A percentile compares a stretch with the other conserved stretches of the same genome.
phyloP scores from a whole-genome alignment of 2,113 vertebrate species.

The Lynx canadensis region DNA sequence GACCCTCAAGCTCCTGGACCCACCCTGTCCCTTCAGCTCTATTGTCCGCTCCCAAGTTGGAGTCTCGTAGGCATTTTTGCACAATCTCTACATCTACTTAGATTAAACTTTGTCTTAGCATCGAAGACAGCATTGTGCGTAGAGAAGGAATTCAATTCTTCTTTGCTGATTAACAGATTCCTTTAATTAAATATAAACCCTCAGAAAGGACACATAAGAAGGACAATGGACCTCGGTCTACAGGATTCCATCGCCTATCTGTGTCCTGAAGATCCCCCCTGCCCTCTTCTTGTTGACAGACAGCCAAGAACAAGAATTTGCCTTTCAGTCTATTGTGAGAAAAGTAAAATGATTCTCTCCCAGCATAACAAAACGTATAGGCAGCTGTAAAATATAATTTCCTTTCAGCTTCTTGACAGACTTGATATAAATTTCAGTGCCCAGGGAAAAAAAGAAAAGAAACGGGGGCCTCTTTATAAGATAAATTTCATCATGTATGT shows the following conservation, averaged over 20 bases:
- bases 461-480: conserved; percentile 48
- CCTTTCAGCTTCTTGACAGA: conserved; percentile 79
- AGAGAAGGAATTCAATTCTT: neutral
- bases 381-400: conserved; percentile 80
- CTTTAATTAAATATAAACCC: conserved; percentile 45
- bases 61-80: neutral
- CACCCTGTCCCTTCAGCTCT: neutral
- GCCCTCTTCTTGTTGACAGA: conserved; percentile 11
- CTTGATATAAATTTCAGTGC: conserved; percentile 77
- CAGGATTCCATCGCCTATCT: neutral
- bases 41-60: neutral
- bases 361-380: conserved; percentile 74
- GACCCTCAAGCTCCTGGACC: neutral
- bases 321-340: conserved; percentile 55
- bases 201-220: neutral
- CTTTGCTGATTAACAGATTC: neutral
- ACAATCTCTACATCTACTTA: neutral
- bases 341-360: conserved; percentile 69
- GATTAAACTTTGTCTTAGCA: neutral
- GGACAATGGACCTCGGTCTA: neutral
- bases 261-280: neutral
- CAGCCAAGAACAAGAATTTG: neutral
- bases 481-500: conserved; percentile 62
- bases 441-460: neutral
- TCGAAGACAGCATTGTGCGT: neutral